These are phyloP conservation scores for Siderastrea radians DNA, from an alignment of 92 coral and sea anemone species.

Conservation along the genomic window DNA sequence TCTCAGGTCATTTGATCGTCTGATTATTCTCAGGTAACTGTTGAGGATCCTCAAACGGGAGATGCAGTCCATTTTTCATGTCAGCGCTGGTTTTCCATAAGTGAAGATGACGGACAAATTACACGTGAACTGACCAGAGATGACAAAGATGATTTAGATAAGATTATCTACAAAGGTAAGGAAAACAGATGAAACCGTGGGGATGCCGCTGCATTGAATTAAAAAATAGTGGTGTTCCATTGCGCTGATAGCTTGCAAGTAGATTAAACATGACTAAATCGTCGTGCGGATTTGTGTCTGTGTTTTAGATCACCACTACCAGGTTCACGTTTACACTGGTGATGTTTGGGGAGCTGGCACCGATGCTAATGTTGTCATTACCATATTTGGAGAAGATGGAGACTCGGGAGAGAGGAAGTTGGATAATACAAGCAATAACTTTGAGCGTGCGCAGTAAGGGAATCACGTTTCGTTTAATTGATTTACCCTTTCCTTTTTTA, in stretches of 20 bases:
- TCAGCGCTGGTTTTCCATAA: slow-evolving; percentile 87
- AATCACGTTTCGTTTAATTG: neutral
- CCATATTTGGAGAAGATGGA: slow-evolving; percentile 86
- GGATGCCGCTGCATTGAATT: too few relatives aligned
- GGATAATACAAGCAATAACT: slow-evolving; percentile 82
- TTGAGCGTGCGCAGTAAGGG: slow-evolving; percentile 75
- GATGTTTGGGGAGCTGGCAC: slow-evolving; percentile 86
- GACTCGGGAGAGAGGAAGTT: slow-evolving; percentile 76
- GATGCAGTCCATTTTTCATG: slow-evolving; percentile 80
- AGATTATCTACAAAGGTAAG: slow-evolving; percentile 52
- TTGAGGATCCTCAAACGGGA: slow-evolving; percentile 68
- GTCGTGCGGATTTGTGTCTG: neutral
- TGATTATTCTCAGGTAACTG: slow-evolving; percentile 51
- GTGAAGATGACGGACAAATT: slow-evolving; percentile 78
- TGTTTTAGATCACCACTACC: slow-evolving; percentile 58
- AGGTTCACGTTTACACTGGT: slow-evolving; percentile 82
- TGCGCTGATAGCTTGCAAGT: neutral
- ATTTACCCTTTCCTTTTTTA: neutral
- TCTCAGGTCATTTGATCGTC: neutral
- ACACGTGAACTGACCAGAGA: slow-evolving; percentile 59
- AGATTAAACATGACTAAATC: neutral
- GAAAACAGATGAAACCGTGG: too few relatives aligned
- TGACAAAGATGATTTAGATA: slow-evolving; percentile 35
- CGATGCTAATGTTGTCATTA: slow-evolving; percentile 86
- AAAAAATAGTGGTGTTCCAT: neutral